Percentiles rank a stretch among this genome's conserved stretches.
Evolutionary conservation across 2,797 vertebrate genomes (phyloP).

Genomic region (Anas bernieri): DNA sequence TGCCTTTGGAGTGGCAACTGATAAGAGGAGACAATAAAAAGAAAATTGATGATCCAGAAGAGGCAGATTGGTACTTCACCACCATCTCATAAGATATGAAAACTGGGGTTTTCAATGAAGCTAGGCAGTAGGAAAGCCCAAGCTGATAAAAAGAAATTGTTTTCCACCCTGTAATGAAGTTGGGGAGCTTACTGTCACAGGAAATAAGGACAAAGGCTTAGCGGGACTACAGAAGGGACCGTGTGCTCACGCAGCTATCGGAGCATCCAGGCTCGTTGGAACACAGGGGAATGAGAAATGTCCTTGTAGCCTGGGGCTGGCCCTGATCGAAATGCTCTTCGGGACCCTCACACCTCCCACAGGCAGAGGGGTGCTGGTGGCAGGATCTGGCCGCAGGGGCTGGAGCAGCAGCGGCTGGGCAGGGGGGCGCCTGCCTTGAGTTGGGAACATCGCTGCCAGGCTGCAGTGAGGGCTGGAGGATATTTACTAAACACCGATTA

Average conservation of each 20-base stretch:
- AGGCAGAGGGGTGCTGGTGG: background rate
- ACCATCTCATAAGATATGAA: background rate
- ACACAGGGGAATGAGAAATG: fast-evolving
- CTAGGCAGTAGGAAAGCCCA: background rate
- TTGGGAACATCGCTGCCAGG: fast-evolving
- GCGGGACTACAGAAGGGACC: background rate
- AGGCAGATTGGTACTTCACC: background rate
- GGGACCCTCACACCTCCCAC: background rate
- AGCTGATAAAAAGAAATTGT: constrained; percentile 1
- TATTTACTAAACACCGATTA: background rate
- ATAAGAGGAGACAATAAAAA: background rate
- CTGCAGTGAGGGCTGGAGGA: fast-evolving
- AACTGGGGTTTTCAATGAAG: background rate
- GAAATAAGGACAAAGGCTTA: background rate
- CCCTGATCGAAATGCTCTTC: constrained; percentile 25
- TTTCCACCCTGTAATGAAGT: background rate
- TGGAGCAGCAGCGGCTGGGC: background rate
- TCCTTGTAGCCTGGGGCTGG: constrained; percentile 29
- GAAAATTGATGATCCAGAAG: background rate
- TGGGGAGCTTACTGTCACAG: background rate
- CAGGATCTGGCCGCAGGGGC: background rate
- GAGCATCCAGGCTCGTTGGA: background rate
- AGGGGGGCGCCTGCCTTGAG: fast-evolving
- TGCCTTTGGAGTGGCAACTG: background rate
- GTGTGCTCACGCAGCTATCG: background rate